Percentiles rank a stretch among this genome's conserved stretches.
Conservation (phyloP, 2,888 invertebrate species). For the Steinernema hermaphroditum region DNA sequence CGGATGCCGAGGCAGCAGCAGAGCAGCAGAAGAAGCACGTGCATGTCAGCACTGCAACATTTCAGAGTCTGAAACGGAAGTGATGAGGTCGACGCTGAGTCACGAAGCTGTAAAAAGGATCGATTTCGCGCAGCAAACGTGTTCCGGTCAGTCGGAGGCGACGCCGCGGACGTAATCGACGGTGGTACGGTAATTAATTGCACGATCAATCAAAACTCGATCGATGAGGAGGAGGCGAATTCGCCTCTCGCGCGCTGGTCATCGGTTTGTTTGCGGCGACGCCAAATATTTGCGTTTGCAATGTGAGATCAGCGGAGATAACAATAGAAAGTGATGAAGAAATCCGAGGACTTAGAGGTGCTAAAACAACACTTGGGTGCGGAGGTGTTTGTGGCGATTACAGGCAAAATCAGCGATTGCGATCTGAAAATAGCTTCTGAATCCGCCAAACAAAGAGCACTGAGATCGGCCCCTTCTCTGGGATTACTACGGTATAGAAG, state of each 20-base stretch:
- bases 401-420: too few relatives aligned
- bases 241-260: background rate
- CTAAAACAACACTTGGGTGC: slow-evolving; percentile 6
- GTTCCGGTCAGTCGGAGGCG: slow-evolving; percentile 20
- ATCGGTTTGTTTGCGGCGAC: background rate
- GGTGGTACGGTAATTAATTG: background rate
- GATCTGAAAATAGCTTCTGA: too few relatives aligned
- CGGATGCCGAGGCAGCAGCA: slow-evolving; percentile 27
- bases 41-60: background rate
- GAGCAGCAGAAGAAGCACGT: slow-evolving; percentile 25
- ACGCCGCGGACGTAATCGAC: background rate
- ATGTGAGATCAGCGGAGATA: slow-evolving; percentile 31
- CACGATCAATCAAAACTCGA: slow-evolving; percentile 2
- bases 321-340: slow-evolving; percentile 18
- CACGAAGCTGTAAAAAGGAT: background rate
- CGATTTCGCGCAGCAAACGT: slow-evolving; percentile 20
- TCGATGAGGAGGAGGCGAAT: background rate
- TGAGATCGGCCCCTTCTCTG: too few relatives aligned
- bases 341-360: slow-evolving; percentile 25
- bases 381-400: background rate
- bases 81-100: too few relatives aligned
- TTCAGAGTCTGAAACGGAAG: background rate
- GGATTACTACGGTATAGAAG: too few relatives aligned
- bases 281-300: slow-evolving; percentile 31
- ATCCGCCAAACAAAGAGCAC: too few relatives aligned